These are phyloP conservation scores for Palythoa grandis DNA, from an alignment of 92 coral and sea anemone species.

Conservation along the genomic window DNA sequence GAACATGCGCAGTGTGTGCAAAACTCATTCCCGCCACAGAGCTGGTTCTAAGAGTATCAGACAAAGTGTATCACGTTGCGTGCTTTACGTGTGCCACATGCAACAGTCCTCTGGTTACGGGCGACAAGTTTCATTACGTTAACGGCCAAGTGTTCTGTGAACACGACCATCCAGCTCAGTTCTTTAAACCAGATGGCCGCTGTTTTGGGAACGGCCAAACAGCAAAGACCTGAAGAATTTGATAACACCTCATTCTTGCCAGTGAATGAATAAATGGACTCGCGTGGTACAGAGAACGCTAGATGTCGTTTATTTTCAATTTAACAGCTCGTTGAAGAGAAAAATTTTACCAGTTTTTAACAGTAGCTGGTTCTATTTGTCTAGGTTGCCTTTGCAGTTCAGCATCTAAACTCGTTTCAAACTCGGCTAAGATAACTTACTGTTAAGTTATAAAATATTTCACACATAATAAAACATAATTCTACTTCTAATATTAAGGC, in stretches of 20 bases:
- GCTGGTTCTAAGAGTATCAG: slow-evolving; percentile 59
- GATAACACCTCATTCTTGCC: not conserved
- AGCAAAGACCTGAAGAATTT: slow-evolving; percentile 18
- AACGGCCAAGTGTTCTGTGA: slow-evolving; percentile 65
- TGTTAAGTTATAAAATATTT: no score
- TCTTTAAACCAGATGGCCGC: slow-evolving; percentile 1
- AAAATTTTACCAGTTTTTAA: no score
- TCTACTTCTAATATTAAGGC: no score
- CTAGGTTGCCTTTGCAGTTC: no score
- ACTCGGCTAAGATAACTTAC: no score
- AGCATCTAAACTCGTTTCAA: no score
- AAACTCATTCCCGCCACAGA: slow-evolving; percentile 65
- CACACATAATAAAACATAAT: no score
- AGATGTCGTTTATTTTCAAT: not conserved
- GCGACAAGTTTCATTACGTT: slow-evolving; percentile 60
- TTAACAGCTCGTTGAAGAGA: not conserved
- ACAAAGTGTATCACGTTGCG: slow-evolving; percentile 62
- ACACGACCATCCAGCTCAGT: slow-evolving; percentile 49
- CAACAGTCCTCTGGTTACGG: slow-evolving; percentile 55
- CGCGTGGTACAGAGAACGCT: not conserved
- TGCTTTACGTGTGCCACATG: slow-evolving; percentile 65
- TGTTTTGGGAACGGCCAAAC: slow-evolving; percentile 25
- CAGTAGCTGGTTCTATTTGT: no score
- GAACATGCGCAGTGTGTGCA: slow-evolving; percentile 64
- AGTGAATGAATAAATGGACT: not conserved